Evolutionary conservation across 1,140 invertebrate species (phyloP), one percentile per base, ranked within the genome.

Genomic region (Glossosoma conforme): DNA sequence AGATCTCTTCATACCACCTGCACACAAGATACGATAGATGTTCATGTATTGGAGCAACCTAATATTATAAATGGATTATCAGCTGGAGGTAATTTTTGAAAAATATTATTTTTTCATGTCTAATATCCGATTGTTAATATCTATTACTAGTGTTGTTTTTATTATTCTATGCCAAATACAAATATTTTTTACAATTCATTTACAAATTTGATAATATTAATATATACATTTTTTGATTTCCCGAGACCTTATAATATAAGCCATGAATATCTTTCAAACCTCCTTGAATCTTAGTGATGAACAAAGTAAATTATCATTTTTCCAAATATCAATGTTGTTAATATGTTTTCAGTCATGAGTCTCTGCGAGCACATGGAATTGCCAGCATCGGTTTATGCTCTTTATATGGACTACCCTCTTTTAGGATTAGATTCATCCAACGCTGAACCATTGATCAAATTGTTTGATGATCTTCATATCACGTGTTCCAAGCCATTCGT

Each of bases 1-100:
- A 41, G 52, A 30, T 42, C 25, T n/a, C 36, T 57, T 11, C 40
- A 52, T 17, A 44, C 54, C 1, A 15, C 37, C 11, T 11, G 19
- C 25, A 10, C 32, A 18, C 13, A 47, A n/a, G 24, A 44, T 21
- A 37, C 18, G 22, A 38, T 22, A 35, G 20, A 48, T 14, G 14
- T 33, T 3, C 19, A 38, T 3, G 15, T 37, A 8, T 36, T 60
- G 22, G 52, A 58, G 24, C 36, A 44, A 22, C 59, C 59, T 2
- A 60, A 60, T 46, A 50, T 60, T 25, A 18, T 55, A 6, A 58
- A 22, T 19, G 59, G 59, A 28, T 15, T 58, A 2, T 17, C 55
- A 40, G 55, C 55, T 21, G 59, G 55, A 49, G 55, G 55, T 58
- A 50, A 36, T 18, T 18, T 17, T n/a, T 13, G 11, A 14, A 17